A percentile compares a stretch with the other conserved stretches of the same genome.
phyloP scores from a whole-genome alignment of 2,888 invertebrate genomes.

The Ophion slaviceki region DNA sequence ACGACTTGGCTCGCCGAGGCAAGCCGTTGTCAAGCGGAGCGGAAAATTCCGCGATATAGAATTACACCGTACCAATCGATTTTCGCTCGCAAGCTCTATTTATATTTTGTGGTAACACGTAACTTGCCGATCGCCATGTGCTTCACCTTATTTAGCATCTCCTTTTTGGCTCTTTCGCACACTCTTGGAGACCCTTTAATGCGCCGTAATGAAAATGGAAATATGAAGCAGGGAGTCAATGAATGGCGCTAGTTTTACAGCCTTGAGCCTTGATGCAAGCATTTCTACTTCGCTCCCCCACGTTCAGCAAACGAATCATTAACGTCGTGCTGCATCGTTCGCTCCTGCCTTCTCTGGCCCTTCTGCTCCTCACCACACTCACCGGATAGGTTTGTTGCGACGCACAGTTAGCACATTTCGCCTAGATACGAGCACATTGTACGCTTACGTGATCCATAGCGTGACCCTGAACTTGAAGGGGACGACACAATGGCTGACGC shows the following conservation, averaged over 20 bases:
- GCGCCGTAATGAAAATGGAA: background rate
- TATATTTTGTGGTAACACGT: slow-evolving; percentile 48
- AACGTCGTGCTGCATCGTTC: slow-evolving; percentile 8
- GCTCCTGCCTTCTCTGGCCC: background rate
- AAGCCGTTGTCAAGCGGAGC: slow-evolving; percentile 55
- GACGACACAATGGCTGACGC: background rate
- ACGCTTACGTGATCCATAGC: background rate
- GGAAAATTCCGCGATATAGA: slow-evolving; percentile 75
- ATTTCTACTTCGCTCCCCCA: slow-evolving; percentile 2
- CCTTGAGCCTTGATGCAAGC: slow-evolving; percentile 9
- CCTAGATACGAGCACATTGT: background rate
- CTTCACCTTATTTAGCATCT: background rate
- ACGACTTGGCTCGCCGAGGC: slow-evolving; percentile 1
- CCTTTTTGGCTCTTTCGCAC: background rate
- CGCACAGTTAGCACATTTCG: slow-evolving; percentile 17
- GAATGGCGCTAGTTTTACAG: slow-evolving; percentile 9
- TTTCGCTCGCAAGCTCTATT: slow-evolving; percentile 53
- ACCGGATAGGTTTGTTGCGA: background rate
- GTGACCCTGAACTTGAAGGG: slow-evolving; percentile 38
- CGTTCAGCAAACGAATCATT: background rate
- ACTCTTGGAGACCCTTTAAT: background rate
- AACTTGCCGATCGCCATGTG: slow-evolving; percentile 51
- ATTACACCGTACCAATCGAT: slow-evolving; percentile 75
- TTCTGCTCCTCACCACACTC: background rate
- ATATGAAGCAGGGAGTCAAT: background rate